Evolutionary conservation across 2,797 vertebrate genomes (phyloP).

Genomic region (Acanthiza pusilla): DNA sequence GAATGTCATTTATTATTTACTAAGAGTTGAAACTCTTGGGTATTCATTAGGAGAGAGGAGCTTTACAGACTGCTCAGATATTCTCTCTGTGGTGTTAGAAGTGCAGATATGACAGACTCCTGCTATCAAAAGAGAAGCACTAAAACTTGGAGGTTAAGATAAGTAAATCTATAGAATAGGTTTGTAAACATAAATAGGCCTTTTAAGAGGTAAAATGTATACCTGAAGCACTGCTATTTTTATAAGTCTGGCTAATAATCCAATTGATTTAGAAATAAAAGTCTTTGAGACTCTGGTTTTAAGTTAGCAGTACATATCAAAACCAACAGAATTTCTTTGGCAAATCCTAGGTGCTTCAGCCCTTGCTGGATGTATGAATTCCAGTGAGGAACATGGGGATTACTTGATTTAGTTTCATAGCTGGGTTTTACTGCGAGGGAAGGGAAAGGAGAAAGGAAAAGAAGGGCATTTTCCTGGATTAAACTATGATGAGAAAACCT

Average conservation of each 20-base stretch:
- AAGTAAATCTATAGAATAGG: background rate
- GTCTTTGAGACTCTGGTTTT: background rate
- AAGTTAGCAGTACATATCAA: background rate
- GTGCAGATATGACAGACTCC: background rate
- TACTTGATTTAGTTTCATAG: background rate
- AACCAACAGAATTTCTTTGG: background rate
- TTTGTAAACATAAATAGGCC: constrained; percentile 25
- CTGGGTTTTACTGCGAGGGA: background rate
- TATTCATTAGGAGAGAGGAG: constrained; percentile 32
- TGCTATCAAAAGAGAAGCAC: constrained; percentile 12
- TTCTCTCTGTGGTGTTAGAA: constrained; percentile 16
- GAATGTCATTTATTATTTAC: constrained; percentile 56
- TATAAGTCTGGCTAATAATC: background rate
- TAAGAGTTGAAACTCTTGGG: constrained; percentile 12
- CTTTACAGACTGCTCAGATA: constrained; percentile 21
- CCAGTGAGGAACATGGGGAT: background rate
- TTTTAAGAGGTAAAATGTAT: background rate
- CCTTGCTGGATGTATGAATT: background rate
- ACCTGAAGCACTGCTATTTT: background rate
- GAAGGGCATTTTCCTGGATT: background rate
- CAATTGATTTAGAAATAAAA: background rate
- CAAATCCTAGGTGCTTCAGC: background rate
- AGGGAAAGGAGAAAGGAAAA: background rate
- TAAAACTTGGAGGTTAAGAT: background rate
- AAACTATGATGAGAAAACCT: background rate